These are phyloP conservation scores for Mantis religiosa DNA, from an alignment of 2,888 invertebrate genomes.

Conservation along the genomic window DNA sequence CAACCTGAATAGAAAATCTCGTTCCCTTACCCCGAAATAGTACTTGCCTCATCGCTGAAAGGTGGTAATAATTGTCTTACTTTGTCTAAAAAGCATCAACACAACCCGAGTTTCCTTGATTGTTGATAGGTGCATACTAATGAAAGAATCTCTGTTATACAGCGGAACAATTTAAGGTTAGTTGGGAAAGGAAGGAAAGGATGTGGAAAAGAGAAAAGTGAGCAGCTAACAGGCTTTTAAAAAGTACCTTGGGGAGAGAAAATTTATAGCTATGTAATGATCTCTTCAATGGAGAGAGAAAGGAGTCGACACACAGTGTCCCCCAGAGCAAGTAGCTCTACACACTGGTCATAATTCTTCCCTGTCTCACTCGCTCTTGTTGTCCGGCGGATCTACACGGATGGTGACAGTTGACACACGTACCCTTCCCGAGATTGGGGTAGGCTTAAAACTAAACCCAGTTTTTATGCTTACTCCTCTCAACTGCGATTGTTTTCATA, in stretches of 20 bases:
- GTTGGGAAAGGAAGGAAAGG: not conserved
- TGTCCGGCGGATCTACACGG: not conserved
- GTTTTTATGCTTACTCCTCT: not conserved
- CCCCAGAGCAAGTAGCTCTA: not conserved
- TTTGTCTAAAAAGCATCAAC: too few species aligned
- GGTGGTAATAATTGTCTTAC: too few species aligned
- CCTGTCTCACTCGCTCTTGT: not conserved
- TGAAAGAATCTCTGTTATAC: too few species aligned
- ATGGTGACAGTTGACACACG: conserved; percentile 10
- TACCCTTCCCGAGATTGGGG: not conserved
- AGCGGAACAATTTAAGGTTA: not conserved
- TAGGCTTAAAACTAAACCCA: not conserved
- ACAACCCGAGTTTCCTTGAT: too few species aligned
- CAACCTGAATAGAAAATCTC: too few species aligned
- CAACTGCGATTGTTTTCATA: not conserved
- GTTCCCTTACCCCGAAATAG: too few species aligned
- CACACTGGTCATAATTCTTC: conserved; percentile 15
- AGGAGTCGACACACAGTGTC: not conserved
- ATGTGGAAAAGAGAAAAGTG: not conserved
- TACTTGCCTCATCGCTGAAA: too few species aligned
- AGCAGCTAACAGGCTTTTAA: not conserved
- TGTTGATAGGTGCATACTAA: too few species aligned
- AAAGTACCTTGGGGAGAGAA: conserved; percentile 17
- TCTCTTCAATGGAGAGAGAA: conserved; percentile 20
- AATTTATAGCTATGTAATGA: conserved; percentile 28